Conservation (phyloP, 2,797 vertebrate genomes). For the Hoplostethus atlanticus region DNA sequence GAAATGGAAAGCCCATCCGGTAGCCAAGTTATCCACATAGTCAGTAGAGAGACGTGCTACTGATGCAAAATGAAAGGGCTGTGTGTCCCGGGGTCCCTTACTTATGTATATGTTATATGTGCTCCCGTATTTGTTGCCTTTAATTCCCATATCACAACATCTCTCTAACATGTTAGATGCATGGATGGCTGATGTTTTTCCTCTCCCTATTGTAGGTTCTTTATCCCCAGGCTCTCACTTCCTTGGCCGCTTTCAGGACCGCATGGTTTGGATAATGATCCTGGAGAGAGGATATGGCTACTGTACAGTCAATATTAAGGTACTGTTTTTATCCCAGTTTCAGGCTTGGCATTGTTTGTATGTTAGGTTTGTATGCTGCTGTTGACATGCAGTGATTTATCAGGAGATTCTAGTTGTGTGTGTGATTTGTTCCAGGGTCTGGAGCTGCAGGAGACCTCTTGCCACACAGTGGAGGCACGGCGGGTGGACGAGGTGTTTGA, state of each 20-base stretch:
- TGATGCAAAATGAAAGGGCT: conserved; percentile 62
- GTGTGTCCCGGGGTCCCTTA: conserved; percentile 17
- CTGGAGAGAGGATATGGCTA: conserved; percentile 96
- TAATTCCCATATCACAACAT: conserved; percentile 34
- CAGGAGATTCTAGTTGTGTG: neutral
- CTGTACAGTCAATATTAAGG: conserved; percentile 97
- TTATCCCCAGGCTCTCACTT: conserved; percentile 94
- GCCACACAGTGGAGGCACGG: conserved; percentile 95
- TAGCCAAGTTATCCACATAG: conserved; percentile 41
- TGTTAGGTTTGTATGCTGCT: neutral
- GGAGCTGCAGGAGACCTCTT: conserved; percentile 98
- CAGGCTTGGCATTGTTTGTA: neutral
- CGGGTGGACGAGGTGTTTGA: conserved; percentile 97
- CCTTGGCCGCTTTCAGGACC: conserved; percentile 96
- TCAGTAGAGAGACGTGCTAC: conserved; percentile 46
- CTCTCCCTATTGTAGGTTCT: conserved; percentile 83
- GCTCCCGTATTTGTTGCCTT: conserved; percentile 14
- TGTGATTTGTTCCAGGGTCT: conserved; percentile 86
- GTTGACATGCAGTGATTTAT: neutral
- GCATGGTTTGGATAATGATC: conserved; percentile 95
- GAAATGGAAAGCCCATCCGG: conserved; percentile 49
- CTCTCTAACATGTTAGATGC: conserved; percentile 24
- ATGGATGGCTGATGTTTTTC: conserved; percentile 36
- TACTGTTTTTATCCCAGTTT: conserved; percentile 62
- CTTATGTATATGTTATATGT: conserved; percentile 34